phyloP scores from a whole-genome alignment of 2,888 invertebrate genomes.

The Chloroclysta siterata region DNA sequence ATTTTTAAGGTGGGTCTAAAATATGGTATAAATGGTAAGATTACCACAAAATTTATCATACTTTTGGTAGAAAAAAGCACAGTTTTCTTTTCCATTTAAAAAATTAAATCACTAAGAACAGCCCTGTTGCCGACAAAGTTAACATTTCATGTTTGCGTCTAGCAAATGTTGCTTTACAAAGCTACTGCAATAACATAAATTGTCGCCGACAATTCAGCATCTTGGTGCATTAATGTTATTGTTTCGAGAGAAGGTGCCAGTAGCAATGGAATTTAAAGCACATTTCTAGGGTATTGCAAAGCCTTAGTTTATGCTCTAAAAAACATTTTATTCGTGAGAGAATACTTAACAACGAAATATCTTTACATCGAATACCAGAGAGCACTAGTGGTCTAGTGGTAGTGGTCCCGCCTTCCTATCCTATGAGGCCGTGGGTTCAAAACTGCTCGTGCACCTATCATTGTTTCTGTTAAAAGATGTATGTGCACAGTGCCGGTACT shows the following conservation, averaged over 20 bases:
- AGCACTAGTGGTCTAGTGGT: too few relatives aligned
- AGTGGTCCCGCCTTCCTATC: too few relatives aligned
- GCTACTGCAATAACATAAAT: slow-evolving; percentile 5
- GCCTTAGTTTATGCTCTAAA: too few relatives aligned
- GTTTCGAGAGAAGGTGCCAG: slow-evolving; percentile 11
- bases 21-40: too few relatives aligned
- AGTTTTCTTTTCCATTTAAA: neutral
- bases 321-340: too few relatives aligned
- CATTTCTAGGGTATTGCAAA: neutral
- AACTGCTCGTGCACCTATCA: too few relatives aligned
- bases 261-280: slow-evolving; percentile 11
- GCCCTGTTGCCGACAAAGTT: neutral
- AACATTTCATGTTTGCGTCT: neutral
- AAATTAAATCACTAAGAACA: neutral
- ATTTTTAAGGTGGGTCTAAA: too few relatives aligned
- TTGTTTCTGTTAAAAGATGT: too few relatives aligned
- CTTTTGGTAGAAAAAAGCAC: neutral
- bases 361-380: neutral
- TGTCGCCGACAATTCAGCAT: slow-evolving; percentile 7
- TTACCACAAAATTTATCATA: too few relatives aligned
- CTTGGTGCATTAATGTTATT: slow-evolving; percentile 5
- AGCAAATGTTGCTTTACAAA: neutral
- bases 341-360: neutral
- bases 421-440: too few relatives aligned
- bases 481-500: too few relatives aligned